Base-by-base conservation (phyloP, 2,888 invertebrate genomes). In the Sinotaia quadrata region DNA sequence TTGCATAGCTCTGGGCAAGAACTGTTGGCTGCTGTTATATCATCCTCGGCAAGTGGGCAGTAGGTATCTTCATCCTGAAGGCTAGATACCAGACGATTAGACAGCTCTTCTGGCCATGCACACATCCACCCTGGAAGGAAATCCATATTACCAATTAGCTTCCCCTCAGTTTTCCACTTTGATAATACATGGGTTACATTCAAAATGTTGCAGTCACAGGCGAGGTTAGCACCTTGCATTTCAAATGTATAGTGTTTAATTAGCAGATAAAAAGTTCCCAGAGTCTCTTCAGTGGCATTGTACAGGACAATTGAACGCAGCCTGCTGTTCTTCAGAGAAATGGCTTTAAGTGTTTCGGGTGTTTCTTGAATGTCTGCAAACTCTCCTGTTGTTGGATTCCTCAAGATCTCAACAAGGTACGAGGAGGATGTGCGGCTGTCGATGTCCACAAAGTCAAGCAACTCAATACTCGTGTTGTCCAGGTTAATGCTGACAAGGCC, bases 191-290 rank as follows among this genome's bases (percentile, higher is more conserved):
- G 65, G 18, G 65, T 65, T 3, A 65, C 65, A 29, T 65, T 65
- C 31, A 65, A 56, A 31, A 65, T 65, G 54, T 65, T 54, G 33
- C 65, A 65, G 44, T 65, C 65, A 18, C 65, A 65, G 41, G 65
- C 44, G 21, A 65, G 65, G 5, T 18, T 7, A 5, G 65, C 27
- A 24, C 44, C 65, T 3, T 56, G 44, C 44, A 31, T 18, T 15
- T 37, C 15, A 24, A 65, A 37, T 31, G 54, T 56, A 56, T 44
- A 65, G 56, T 56, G n/a, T 24, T 65, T 56, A 56, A 54, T 31
- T 21, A 65, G 7, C 44, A 56, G 56, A 21, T 56, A 0, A 31
- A 65, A 65, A 7, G 37, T 65, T 12, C 10, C 4, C 31, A 44
- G 0, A 8, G 56, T 65, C 37, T 65, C 56, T 0, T 36, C 37